Base-by-base conservation (phyloP, 2,888 invertebrate species). In the Agrotis puta region DNA sequence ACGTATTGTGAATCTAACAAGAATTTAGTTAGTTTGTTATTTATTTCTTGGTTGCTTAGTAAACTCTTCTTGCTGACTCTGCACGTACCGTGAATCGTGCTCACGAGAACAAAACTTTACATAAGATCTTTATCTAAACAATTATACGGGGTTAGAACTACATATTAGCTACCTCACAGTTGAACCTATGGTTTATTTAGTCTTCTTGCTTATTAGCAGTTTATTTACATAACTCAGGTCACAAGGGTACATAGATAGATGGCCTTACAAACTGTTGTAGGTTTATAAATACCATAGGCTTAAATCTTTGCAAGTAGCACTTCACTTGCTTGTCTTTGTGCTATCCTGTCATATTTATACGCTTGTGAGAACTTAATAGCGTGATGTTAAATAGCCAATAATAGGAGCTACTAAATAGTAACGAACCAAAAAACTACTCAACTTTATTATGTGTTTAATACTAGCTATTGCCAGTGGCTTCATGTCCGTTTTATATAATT, bases 141-240 rank as follows among this genome's bases (percentile, higher is more conserved):
- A 56, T 56, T 56, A 56, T 33, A 20, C 14, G 6, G n/a, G 33
- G 56, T 56, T 33, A 56, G n/a, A 56, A 56, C 3, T n/a, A 33
- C 9, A 39, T 33, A 56, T 14, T 56, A 13, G 54, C 39, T n/a
- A 14, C 27, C 24, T 18, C 27, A 24, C 54, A n/a, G 18, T 33
- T 56, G 33, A 5, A 14, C n/a, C 1, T 6, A n/a, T n/a, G 1
- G 13, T 33, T n/a, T 27, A 27, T 54, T 54, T 54, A 14, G n/a
- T 33, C 3, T 13, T 56, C 6, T 56, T n/a, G 6, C 6, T 53
- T 0, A 7, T 2, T 56, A 13, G 2, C 5, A 2, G 27, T 54
- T 6, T 11, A 39, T 39, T 39, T 39, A 39, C 11, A 9, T 39
- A 39, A 11, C 39, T 39, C 9, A 39, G 9, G 39, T 11, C 0